Evolutionary conservation across 1,140 invertebrate genomes (phyloP), one percentile per base, ranked within the genome.

Genomic region (Trichonephila inaurata): DNA sequence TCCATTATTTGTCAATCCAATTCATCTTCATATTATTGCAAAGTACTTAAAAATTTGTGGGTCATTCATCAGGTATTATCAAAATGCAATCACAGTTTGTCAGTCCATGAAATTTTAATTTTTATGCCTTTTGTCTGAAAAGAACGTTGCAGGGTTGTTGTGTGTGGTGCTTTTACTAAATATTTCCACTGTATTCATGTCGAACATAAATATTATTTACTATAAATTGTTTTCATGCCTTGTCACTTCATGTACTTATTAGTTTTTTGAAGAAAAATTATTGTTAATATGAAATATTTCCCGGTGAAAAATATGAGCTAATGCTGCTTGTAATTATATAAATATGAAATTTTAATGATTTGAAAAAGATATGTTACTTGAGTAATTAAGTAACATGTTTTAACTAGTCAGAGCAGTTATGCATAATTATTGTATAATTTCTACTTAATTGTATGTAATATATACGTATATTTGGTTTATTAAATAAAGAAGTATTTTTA

Each of bases 401-500:
- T 64, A 64, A 88, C 86, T 88, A 93, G 92, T 93, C 92, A 93
- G 62, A 93, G 58, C 33, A 86, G 28, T 85, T 88, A 72, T 66
- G 21, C 61, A 44, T 93, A 81, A 89, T 88, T 51, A 51, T 51
- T 82, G 58, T 92, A 62, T 89, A 81, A 51, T 81, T 93, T 44
- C 92, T 93, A 93, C 86, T 93, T 93, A 93, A 89, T 89, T 93
- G n/a, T 92, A 64, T 93, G 69, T 92, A 92, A 33, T 61, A 91
- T 28, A 28, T 91, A 82, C 58, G 51, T 91, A 61, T 91, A 61
- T 81, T 51, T 91, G 33, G 61, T 28, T 66, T 21, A 44, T 33
- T 64, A 4, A 88, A 18, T 44, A 44, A 28, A 40, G 28, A 60
- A 24, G 58, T 44, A 60, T 60, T 60, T 77, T 85, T 85, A 85